Evolutionary conservation across 2,797 vertebrate genomes (phyloP), one percentile per base, ranked within the genome.

Genomic region (Etheostoma perlongum): DNA sequence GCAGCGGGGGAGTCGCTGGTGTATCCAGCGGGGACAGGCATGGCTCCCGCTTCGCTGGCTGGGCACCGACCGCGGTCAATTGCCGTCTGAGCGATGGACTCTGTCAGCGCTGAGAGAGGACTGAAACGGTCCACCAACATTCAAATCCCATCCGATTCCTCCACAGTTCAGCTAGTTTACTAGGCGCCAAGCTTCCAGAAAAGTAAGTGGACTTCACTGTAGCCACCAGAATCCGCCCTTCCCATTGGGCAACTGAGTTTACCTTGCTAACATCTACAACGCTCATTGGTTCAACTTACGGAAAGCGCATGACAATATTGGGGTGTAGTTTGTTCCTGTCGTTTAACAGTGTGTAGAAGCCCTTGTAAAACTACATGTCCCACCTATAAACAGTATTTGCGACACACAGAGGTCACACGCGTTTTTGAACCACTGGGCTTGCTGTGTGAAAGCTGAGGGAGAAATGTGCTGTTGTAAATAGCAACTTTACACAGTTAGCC

Each of bases 21-120:
- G 89, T 91, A 92, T 91, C 89, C 89, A 81, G 94, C 94, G 58
- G 91, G 92, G 85, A 95, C 94, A 76, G 94, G 93, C 94, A 94
- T 94, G 88, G 89, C 91, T 93, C 91, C 91, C 74, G 85, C 85
- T 90, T 89, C 82, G 82, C 89, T 89, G 86, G 85, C 80, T 91
- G 80, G 88, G 92, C 92, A 94, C 95, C 94, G 91, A 95, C 93
- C 93, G 83, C 64, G 68, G 85, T 88, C 82, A 83, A 79, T 66
- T 81, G 84, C 85, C 86, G 91, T 94, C 86, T 90, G 90, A 85
- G 90, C 88, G 87, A 87, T 79, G 82, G 86, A 85, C 70, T 93
- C 87, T 67, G 74, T 68, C 76, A 70, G 73, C 60, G 60, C 79
- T 52, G 63, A 49, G 51, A 64, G 19, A 57, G 66, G 73, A 33